Evolutionary conservation across 1,140 invertebrate genomes (phyloP).

Genomic region (Achroia grisella): DNA sequence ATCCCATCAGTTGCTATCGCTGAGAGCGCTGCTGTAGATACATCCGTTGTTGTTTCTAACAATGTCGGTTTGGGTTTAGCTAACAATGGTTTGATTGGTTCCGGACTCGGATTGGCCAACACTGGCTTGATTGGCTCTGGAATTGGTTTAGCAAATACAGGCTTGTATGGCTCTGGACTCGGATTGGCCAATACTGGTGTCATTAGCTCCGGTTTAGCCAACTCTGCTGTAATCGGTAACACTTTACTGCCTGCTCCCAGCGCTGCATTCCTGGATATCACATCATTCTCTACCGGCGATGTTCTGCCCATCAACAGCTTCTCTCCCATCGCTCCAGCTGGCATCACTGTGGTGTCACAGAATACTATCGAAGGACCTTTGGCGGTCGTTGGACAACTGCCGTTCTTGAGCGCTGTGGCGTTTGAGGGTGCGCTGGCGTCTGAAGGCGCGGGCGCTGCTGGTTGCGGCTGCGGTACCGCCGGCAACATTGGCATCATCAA

Average conservation of each 20-base stretch:
- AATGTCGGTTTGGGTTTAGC: neutral
- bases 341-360: constrained; percentile 27
- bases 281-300: neutral
- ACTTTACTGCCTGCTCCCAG: neutral
- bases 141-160: neutral
- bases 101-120: neutral
- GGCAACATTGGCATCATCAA: constrained; percentile 25
- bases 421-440: constrained; percentile 26
- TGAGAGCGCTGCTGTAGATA: constrained; percentile 24
- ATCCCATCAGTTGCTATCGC: constrained; percentile 11
- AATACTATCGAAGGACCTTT: constrained; percentile 28
- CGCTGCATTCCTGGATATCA: neutral
- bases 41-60: constrained; percentile 6
- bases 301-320: constrained; percentile 19
- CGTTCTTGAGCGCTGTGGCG: constrained; percentile 28
- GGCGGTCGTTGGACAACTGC: constrained; percentile 23
- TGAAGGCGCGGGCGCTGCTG: constrained; percentile 25
- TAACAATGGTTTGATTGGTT: neutral
- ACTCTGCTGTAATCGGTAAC: constrained; percentile 17
- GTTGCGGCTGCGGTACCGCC: constrained; percentile 26
- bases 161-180: neutral
- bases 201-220: constrained; percentile 10
- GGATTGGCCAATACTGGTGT: neutral
- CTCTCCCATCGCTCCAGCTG: constrained; percentile 28
- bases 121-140: neutral